Percentiles rank a stretch among this genome's conserved stretches.
phyloP scores from a whole-genome alignment of 2,113 vertebrate species.

The Elanoides forficatus region DNA sequence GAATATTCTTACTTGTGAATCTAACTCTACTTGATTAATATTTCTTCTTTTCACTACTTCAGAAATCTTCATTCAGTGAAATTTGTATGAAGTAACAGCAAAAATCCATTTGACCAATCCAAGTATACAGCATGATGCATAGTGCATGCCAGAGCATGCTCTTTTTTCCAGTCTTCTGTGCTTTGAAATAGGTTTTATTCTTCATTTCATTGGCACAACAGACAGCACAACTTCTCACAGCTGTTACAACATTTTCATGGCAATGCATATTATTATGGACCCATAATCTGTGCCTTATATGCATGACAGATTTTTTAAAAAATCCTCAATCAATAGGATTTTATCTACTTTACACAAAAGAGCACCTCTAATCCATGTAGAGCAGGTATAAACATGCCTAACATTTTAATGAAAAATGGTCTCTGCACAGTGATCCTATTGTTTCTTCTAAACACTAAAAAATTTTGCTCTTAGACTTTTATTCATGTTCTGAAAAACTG shows the following conservation, averaged over 20 bases:
- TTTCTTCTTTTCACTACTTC: background rate
- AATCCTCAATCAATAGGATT: background rate
- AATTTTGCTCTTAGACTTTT: background rate
- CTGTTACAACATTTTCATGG: conserved; percentile 4
- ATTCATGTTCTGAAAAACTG: background rate
- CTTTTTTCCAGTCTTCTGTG: background rate
- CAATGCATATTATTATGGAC: background rate
- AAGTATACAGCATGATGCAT: background rate
- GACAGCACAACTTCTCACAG: background rate
- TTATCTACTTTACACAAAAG: background rate
- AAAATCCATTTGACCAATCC: background rate
- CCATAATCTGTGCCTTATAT: background rate
- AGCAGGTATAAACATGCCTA: background rate
- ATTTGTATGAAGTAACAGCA: background rate
- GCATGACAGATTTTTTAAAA: background rate
- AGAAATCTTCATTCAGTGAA: background rate
- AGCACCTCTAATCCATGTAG: background rate
- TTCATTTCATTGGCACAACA: background rate
- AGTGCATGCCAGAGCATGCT: background rate
- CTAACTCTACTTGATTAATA: background rate
- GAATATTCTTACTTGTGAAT: background rate
- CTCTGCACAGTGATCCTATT: background rate
- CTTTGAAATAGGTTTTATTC: background rate
- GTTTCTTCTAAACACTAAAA: background rate
- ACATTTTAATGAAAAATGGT: background rate